phyloP scores from a whole-genome alignment of 2,113 vertebrate species.

The Sinocyclocheilus grahami region DNA sequence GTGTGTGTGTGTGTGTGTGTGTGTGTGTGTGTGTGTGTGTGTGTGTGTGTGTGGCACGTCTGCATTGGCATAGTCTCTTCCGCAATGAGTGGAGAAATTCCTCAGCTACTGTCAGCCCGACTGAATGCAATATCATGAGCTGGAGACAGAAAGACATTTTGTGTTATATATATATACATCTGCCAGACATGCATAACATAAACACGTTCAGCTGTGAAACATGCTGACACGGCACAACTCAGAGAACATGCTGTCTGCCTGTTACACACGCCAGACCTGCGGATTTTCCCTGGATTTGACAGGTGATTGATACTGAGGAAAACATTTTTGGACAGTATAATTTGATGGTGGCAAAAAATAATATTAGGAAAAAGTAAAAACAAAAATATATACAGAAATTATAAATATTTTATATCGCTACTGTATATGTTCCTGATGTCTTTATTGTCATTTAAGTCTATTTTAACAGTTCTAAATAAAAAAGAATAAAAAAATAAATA shows the following conservation, averaged over 20 bases:
- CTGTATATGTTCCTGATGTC: too few species aligned
- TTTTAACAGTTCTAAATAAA: too few species aligned
- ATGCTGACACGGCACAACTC: constrained; percentile 25
- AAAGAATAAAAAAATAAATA: too few species aligned
- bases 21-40: constrained; percentile 29
- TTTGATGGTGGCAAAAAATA: neutral
- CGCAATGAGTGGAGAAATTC: constrained; percentile 77
- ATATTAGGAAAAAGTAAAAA: too few species aligned
- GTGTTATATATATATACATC: constrained; percentile 50
- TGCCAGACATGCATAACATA: constrained; percentile 53
- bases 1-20: too few species aligned
- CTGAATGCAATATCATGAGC: constrained; percentile 46
- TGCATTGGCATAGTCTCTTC: constrained; percentile 59
- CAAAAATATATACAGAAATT: too few species aligned
- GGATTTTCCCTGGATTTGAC: neutral
- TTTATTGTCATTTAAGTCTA: too few species aligned
- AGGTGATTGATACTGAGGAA: neutral
- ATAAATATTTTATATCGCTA: too few species aligned
- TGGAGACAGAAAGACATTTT: constrained; percentile 34
- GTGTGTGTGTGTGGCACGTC: neutral
- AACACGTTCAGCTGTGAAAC: constrained; percentile 27
- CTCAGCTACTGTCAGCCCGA: constrained; percentile 64
- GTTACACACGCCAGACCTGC: neutral
- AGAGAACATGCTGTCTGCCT: constrained; percentile 32
- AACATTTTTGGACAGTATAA: neutral